Evolutionary conservation across 2,113 vertebrate genomes (phyloP), one percentile per base, ranked within the genome.

Genomic region (Chelonoidis abingdonii): DNA sequence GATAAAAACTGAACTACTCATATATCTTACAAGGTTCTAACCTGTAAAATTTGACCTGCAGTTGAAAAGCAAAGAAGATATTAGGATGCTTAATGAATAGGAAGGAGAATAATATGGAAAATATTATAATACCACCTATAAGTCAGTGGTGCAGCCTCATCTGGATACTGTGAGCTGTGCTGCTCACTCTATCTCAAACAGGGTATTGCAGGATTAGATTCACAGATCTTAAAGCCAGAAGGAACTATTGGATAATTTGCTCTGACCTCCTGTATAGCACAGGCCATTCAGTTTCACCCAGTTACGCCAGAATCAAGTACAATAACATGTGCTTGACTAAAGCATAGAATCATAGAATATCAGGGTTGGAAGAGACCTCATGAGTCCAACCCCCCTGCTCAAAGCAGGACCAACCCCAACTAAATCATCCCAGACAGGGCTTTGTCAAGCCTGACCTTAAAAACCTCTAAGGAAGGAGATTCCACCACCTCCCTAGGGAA

Each of bases 281-380:
- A 78, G 24, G 25, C 41, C 6, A 8, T 87, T 62, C 80, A n/a
- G 5, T 86, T 85, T 90, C 79, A 89, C 93, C 41, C 88, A 82
- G n/a, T 81, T 93, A 81, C 50, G 50, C 85, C 54, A 0, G 0
- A 84, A 53, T 57, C 83, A 16, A 94, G 75, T 59, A 7, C 86
- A 87, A 10, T 38, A 50, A 31, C 72, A 12, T 53, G 86, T 83
- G 81, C 89, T 91, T 95, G 81, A 90, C 93, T 97, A 87, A 95
- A 95, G 93, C 50, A 17, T 50, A 53, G 50, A 52, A 52, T 52
- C 50, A 52, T 52, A 52, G 52, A 53, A 53, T 52, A 52, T 19
- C 52, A 53, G 52, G 52, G 52, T 7, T 53, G 52, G 52, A 53
- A 53, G 52, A 17, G 52, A 53, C 52, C 50, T 16, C 50, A 50